Evolutionary conservation across 2,797 vertebrate species (phyloP).

Genomic region (Sciurus vulgaris): DNA sequence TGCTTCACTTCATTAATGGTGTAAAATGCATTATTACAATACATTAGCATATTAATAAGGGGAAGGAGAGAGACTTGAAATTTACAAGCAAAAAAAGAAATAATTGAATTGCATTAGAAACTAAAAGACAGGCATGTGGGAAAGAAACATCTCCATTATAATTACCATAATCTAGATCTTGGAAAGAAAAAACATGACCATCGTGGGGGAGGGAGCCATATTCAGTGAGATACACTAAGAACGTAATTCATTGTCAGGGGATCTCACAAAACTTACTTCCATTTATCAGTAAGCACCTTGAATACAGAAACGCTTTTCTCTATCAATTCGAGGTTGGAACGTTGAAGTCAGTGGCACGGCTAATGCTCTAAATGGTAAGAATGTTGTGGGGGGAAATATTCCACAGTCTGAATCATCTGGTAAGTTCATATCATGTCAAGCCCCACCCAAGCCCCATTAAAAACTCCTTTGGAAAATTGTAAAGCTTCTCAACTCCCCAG

Average conservation of each 20-base stretch:
- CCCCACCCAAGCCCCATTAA: background rate
- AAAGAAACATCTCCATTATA: slow-evolving; percentile 1
- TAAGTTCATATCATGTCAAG: background rate
- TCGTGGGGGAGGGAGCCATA: background rate
- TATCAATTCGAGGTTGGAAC: background rate
- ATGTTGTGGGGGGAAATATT: slow-evolving; percentile 6
- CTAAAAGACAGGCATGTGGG: slow-evolving; percentile 42
- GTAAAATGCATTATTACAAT: slow-evolving; percentile 72
- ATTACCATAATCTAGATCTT: background rate
- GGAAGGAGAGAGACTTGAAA: slow-evolving; percentile 62
- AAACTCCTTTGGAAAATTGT: slow-evolving; percentile 11
- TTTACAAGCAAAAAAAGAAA: slow-evolving; percentile 62
- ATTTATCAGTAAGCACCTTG: background rate
- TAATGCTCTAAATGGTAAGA: slow-evolving; percentile 1
- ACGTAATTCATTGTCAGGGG: background rate
- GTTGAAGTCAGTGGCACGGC: background rate
- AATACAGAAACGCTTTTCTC: slow-evolving; percentile 63
- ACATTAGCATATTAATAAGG: slow-evolving; percentile 62
- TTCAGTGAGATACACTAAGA: background rate
- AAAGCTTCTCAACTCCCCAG: slow-evolving; percentile 51
- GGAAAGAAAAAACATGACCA: slow-evolving; percentile 22
- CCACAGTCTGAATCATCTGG: background rate
- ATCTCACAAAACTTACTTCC: slow-evolving; percentile 44
- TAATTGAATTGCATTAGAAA: slow-evolving; percentile 56
- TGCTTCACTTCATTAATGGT: slow-evolving; percentile 64